These are phyloP conservation scores for Anguilla obscura DNA, from an alignment of 2,797 vertebrate genomes.

Conservation along the genomic window DNA sequence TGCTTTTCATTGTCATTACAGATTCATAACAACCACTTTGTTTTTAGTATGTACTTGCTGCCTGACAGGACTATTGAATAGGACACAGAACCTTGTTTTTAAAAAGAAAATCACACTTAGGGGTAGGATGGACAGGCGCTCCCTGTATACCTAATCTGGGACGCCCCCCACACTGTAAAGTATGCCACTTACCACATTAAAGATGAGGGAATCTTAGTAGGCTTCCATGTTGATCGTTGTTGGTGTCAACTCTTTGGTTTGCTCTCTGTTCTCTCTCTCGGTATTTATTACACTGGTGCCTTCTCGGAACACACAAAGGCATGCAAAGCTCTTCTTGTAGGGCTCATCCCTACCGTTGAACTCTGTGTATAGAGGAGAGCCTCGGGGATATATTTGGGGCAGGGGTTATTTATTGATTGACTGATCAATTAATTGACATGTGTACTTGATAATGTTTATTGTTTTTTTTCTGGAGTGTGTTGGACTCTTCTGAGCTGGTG, in stretches of 20 bases:
- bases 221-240: conserved; percentile 36
- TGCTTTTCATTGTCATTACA: background rate
- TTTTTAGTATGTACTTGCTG: conserved; percentile 8
- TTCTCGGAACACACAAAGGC: conserved; percentile 51
- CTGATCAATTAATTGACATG: conserved; percentile 23
- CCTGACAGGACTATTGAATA: conserved; percentile 14
- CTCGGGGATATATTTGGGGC: conserved; percentile 28
- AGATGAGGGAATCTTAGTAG: conserved; percentile 37
- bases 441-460: conserved; percentile 37
- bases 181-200: conserved; percentile 25
- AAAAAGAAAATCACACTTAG: background rate
- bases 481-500: conserved; percentile 32
- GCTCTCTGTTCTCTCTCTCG: conserved; percentile 37
- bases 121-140: background rate
- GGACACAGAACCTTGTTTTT: background rate
- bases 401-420: conserved; percentile 35
- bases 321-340: conserved; percentile 44
- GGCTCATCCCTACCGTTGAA: conserved; percentile 28
- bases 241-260: conserved; percentile 32
- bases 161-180: conserved; percentile 6
- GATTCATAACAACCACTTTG: background rate
- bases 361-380: background rate
- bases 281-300: conserved; percentile 56
- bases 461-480: conserved; percentile 42
- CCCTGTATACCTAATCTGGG: background rate